These are phyloP conservation scores for Pammene aurita DNA, from an alignment of 2,888 invertebrate species.

Conservation along the genomic window DNA sequence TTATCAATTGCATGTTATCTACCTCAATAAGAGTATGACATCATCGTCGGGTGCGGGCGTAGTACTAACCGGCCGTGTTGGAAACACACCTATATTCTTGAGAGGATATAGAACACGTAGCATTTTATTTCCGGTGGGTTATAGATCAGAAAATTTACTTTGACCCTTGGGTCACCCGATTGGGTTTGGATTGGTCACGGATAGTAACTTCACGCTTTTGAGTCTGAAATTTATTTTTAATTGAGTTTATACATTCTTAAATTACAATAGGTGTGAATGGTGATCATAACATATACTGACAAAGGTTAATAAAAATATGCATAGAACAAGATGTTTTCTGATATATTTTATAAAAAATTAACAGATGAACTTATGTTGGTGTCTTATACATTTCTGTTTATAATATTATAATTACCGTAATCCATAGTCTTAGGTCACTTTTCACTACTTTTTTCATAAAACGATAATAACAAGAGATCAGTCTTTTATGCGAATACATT, in stretches of 20 bases:
- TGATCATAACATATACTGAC: no score
- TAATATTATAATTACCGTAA: no score
- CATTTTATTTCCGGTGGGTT: conserved; percentile 35
- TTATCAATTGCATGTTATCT: conserved; percentile 73
- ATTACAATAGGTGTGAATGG: neutral
- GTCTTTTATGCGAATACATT: no score
- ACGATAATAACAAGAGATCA: no score
- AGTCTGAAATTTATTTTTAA: conserved; percentile 11
- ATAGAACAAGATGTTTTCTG: no score
- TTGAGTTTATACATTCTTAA: neutral
- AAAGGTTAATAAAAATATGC: no score
- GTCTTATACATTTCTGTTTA: no score
- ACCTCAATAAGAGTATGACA: conserved; percentile 70
- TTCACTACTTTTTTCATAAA: no score
- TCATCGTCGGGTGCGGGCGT: conserved; percentile 68
- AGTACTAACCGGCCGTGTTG: conserved; percentile 60
- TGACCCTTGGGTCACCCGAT: conserved; percentile 39
- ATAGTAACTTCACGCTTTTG: conserved; percentile 17
- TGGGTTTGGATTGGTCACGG: conserved; percentile 24
- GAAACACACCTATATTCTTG: conserved; percentile 35
- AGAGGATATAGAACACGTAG: conserved; percentile 15
- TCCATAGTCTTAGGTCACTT: no score
- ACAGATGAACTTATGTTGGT: no score
- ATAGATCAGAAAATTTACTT: conserved; percentile 18
- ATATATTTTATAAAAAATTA: no score